Percentiles rank a stretch among this genome's conserved stretches.
phyloP scores from a whole-genome alignment of 2,797 vertebrate genomes.

The Mormyrus proboscirostris region DNA sequence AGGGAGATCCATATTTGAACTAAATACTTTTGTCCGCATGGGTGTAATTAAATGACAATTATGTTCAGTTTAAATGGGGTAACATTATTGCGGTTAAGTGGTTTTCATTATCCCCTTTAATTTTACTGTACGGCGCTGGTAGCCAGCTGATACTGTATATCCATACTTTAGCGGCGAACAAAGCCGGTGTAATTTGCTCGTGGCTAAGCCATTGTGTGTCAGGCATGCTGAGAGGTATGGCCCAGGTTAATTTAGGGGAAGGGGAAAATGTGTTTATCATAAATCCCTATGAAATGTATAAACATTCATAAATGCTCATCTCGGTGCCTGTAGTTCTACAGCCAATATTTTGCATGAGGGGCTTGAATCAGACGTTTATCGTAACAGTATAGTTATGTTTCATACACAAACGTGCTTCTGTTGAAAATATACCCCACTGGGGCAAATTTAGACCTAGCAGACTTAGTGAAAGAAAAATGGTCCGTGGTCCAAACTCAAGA shows the following conservation, averaged over 20 bases:
- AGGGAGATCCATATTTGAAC: conserved; percentile 22
- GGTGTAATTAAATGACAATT: conserved; percentile 39
- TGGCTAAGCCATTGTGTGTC: not conserved
- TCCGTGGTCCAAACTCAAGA: not conserved
- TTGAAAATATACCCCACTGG: not conserved
- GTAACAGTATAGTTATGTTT: not conserved
- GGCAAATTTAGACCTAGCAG: not conserved
- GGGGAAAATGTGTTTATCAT: not conserved
- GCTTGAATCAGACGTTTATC: not conserved
- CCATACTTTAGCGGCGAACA: not conserved
- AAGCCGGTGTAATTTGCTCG: not conserved
- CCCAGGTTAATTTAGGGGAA: not conserved
- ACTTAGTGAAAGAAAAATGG: not conserved
- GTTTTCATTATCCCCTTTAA: conserved; percentile 13
- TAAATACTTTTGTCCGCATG: conserved; percentile 30
- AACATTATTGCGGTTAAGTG: conserved; percentile 27
- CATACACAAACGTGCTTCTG: not conserved
- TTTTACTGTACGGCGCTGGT: not conserved
- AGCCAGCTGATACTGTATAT: not conserved
- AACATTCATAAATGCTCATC: not conserved
- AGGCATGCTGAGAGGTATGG: not conserved
- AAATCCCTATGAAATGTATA: not conserved
- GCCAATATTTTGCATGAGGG: not conserved
- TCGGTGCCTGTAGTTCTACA: not conserved
- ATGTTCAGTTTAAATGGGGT: conserved; percentile 31